Evolutionary conservation across 1,140 invertebrate species (phyloP), one percentile per base, ranked within the genome.

Genomic region (Drosophila gunungcola): DNA sequence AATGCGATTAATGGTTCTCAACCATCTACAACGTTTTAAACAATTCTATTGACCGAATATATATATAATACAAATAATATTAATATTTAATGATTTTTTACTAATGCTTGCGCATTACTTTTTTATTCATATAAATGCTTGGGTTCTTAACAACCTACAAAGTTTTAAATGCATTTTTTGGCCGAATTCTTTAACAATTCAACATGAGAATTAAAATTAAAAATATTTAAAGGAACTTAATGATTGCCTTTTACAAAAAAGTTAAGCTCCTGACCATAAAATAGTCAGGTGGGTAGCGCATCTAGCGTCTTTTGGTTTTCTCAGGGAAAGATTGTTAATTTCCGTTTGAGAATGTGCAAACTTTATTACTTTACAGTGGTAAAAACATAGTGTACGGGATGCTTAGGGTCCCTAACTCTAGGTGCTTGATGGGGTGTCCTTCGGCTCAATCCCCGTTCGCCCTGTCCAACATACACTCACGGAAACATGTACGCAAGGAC

Each of bases 331-430:
- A 58, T 42, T n/a, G 10, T 3, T 10, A 42, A 41, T 58, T 32
- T 43, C 4, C 10, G 56, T 51, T 36, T 58, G 29, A 38, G n/a
- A 60, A 60, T 63, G 38, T 45, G 29, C 27, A 34, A 34, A 43
- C 11, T 60, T 60, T 63, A 29, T 63, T 27, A 34, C 4, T 36
- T 63, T 60, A 60, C 38, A 60, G 6, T 45, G n/a, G 11, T 62
- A 11, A 36, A 60, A 60, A 43, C n/a, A 41, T 62, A n/a, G n/a
- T 21, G 55, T 55, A 55, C 9, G 34, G 58, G 48, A 25, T 21
- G 36, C n/a, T 55, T 32, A 27, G 36, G 32, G 54, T 27, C 9
- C n/a, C 57, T 32, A 58, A 13, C 39, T 41, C n/a, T 13, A 41
- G 25, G 10, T 27, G 3, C 5, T 29, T n/a, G n/a, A 48, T 3